Percentiles rank a stretch among this genome's conserved stretches.
Conservation (phyloP, 2,113 vertebrate genomes). For the Oryzias curvinotus region DNA sequence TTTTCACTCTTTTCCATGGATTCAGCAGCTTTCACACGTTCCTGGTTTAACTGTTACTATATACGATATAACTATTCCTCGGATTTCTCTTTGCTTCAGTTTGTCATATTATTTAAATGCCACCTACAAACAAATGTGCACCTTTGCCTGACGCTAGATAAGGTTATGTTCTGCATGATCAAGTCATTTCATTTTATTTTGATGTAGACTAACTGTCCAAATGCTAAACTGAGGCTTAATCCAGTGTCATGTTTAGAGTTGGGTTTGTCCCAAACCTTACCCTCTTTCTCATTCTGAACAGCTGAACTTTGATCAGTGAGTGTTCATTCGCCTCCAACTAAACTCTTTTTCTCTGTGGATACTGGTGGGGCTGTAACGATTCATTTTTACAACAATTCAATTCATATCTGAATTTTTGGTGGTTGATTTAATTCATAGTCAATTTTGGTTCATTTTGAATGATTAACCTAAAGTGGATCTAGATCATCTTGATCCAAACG, state of each 20-base stretch:
- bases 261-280: neutral
- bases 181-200: conserved; percentile 20
- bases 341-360: too few relatives aligned
- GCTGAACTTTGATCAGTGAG: too few relatives aligned
- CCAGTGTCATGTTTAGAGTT: conserved; percentile 9
- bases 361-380: too few relatives aligned
- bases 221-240: conserved; percentile 12
- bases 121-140: conserved; percentile 1
- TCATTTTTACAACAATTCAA: too few relatives aligned
- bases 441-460: too few relatives aligned
- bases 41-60: conserved; percentile 10
- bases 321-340: too few relatives aligned
- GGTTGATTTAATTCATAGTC: too few relatives aligned
- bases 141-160: conserved; percentile 41
- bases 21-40: conserved; percentile 7
- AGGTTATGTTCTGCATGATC: conserved; percentile 60
- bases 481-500: too few relatives aligned
- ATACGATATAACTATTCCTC: neutral
- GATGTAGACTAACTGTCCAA: conserved; percentile 11
- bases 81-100: conserved; percentile 33
- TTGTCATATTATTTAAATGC: conserved; percentile 27
- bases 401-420: too few relatives aligned
- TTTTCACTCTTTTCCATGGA: conserved; percentile 23
- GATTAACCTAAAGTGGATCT: too few relatives aligned
- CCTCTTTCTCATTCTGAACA: too few relatives aligned